These are phyloP conservation scores for Bufotes viridis DNA, from an alignment of 2,797 vertebrate genomes.

Conservation along the genomic window DNA sequence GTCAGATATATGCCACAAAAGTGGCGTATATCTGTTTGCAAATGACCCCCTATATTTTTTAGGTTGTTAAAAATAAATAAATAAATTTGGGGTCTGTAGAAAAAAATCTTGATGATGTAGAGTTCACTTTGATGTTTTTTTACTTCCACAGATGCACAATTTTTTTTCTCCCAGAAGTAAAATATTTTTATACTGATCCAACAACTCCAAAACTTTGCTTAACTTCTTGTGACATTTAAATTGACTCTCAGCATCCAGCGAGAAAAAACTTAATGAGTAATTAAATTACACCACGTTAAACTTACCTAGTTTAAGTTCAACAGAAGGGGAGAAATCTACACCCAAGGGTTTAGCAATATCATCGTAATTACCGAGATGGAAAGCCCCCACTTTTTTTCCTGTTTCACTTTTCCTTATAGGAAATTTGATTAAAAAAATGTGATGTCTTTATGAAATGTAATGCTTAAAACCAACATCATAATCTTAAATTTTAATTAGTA, in stretches of 20 bases:
- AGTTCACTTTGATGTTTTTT: background rate
- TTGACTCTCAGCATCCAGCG: constrained; percentile 63
- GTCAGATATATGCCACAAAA: too few species aligned
- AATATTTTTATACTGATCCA: background rate
- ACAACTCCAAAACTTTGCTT: constrained; percentile 44
- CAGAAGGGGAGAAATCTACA: constrained; percentile 72
- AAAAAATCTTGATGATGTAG: background rate
- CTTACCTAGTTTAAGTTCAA: constrained; percentile 78
- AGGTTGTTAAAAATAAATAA: background rate
- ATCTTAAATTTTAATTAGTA: constrained; percentile 84
- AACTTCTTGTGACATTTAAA: constrained; percentile 46
- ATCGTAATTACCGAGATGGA: constrained; percentile 68
- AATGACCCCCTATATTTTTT: too few species aligned
- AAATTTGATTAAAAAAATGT: constrained; percentile 82
- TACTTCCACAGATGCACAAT: background rate
- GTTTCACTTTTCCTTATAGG: constrained; percentile 73
- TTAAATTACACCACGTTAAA: constrained; percentile 80
- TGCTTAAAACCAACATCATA: constrained; percentile 80
- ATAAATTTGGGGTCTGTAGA: background rate
- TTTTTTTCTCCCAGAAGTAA: background rate
- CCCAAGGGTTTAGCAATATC: constrained; percentile 75
- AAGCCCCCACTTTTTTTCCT: constrained; percentile 69
- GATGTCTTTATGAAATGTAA: constrained; percentile 78
- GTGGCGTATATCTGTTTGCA: too few species aligned
- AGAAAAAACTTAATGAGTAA: constrained; percentile 73